Base-by-base conservation (phyloP, 2,888 invertebrate genomes). In the Saturnia pavonia region DNA sequence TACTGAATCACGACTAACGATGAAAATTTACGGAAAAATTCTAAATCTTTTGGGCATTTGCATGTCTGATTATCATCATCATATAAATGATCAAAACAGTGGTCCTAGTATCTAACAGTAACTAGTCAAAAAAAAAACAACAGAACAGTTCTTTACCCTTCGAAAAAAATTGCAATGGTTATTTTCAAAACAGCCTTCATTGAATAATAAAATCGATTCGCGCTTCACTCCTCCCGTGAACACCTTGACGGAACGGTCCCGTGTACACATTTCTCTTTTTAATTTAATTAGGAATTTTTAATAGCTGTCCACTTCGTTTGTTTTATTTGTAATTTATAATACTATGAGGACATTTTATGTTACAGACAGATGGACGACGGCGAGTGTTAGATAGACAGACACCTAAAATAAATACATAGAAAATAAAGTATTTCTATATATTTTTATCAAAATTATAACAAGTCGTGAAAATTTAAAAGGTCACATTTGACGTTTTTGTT, bases 221-320 rank as follows among this genome's bases (percentile, higher is more conserved):
- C 65, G 40, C 65, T 65, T 65, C 34, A 2, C 65, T 40, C 40
- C 34, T 8, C 65, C 34, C 40, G 65, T 11, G n/a, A 65, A 65
- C 65, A 65, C 65, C 65, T 65, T 65, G 16, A 65, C 65, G 40
- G 12, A 40, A 65, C 40, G 65, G 40, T 73, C 19, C 34, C 40
- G 34, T 65, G 40, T 72, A 67, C 74, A 70, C 74, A 73, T 76
- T 70, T 45, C 71, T 45, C 70, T 71, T 75, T 77, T 76, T 69
- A 77, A 82, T 78, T 76, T 68, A 72, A 77, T 78, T 74, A 75
- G 71, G 73, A 73, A 75, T 74, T 71, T 74, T 75, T 75, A 75
- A 74, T 73, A 51, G 22, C 40, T 68, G 72, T 67, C 72, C 68
- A 70, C 70, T 70, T 57, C 48, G 60, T 60, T 71, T 73, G 72